Conservation (phyloP, 1,140 invertebrate genomes). For the Drosophila pandora region DNA sequence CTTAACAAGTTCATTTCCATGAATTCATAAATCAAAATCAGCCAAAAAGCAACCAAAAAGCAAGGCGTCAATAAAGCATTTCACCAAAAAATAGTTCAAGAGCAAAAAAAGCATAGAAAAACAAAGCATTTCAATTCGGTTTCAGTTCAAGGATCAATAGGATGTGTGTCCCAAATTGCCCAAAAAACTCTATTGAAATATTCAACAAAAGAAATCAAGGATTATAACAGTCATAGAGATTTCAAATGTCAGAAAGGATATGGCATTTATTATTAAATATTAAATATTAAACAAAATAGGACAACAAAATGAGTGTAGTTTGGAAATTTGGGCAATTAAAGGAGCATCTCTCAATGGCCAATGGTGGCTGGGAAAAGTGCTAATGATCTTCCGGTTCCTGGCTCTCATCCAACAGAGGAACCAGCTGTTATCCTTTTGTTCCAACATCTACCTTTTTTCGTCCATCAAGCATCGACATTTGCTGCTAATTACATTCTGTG, state of each 20-base stretch:
- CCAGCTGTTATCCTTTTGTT: constrained; percentile 27
- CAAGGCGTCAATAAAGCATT: constrained; percentile 16
- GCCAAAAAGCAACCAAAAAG: constrained; percentile 22
- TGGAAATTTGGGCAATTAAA: constrained; percentile 6
- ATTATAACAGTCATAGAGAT: too few species aligned
- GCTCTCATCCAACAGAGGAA: constrained; percentile 3
- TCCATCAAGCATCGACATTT: constrained; percentile 65
- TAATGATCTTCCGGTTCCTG: constrained; percentile 32
- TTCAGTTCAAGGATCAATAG: constrained; percentile 28
- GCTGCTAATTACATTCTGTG: constrained; percentile 81
- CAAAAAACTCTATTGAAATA: not conserved
- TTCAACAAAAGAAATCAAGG: not conserved
- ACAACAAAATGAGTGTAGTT: too few species aligned
- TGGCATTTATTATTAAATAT: too few species aligned
- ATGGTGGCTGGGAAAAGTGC: constrained; percentile 22
- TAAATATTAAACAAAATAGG: too few species aligned
- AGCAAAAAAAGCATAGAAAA: constrained; percentile 1
- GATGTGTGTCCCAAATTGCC: constrained; percentile 11
- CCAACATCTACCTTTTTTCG: constrained; percentile 14
- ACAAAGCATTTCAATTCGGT: not conserved
- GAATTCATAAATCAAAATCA: constrained; percentile 65
- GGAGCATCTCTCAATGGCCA: constrained; percentile 29
- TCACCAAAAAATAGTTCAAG: constrained; percentile 43
- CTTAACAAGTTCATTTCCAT: constrained; percentile 73
- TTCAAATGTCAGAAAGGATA: too few species aligned